phyloP scores from a whole-genome alignment of 1,140 invertebrate genomes.

The Varroa destructor region DNA sequence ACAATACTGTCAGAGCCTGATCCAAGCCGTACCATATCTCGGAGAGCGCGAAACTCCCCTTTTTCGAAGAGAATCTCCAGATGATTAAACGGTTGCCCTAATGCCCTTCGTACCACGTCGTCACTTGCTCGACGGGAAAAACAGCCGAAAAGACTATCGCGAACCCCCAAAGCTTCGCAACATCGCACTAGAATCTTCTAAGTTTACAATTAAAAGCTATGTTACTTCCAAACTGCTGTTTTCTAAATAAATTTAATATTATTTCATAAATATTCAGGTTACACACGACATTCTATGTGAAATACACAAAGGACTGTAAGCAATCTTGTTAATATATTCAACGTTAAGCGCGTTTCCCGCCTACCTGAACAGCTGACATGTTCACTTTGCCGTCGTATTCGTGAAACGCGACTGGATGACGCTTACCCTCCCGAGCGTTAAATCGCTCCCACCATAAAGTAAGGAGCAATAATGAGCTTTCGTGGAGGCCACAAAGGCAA shows the following conservation, averaged over 20 bases:
- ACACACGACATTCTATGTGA: no score
- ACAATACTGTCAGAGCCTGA: background rate
- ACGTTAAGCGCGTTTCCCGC: background rate
- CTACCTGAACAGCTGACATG: slow-evolving; percentile 2
- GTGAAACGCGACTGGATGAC: slow-evolving; percentile 1
- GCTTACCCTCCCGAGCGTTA: background rate
- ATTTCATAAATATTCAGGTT: no score
- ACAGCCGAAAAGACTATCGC: slow-evolving; percentile 14
- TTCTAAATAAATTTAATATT: no score
- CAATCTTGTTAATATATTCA: no score
- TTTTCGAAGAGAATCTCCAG: slow-evolving; percentile 10
- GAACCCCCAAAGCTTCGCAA: slow-evolving; percentile 1
- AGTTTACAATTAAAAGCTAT: background rate
- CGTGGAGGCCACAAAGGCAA: slow-evolving; percentile 2
- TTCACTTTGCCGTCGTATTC: slow-evolving; percentile 1
- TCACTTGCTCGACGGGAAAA: slow-evolving; percentile 6
- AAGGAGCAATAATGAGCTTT: background rate
- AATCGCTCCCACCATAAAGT: slow-evolving; percentile 10
- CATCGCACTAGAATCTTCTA: background rate
- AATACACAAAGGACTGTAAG: no score
- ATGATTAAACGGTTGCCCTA: slow-evolving; percentile 12
- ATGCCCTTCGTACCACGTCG: slow-evolving; percentile 5
- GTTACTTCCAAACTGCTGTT: background rate
- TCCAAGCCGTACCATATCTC: background rate
- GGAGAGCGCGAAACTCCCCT: slow-evolving; percentile 7